Conservation (phyloP, 2,888 invertebrate species). For the Athripsodes cinereus region DNA sequence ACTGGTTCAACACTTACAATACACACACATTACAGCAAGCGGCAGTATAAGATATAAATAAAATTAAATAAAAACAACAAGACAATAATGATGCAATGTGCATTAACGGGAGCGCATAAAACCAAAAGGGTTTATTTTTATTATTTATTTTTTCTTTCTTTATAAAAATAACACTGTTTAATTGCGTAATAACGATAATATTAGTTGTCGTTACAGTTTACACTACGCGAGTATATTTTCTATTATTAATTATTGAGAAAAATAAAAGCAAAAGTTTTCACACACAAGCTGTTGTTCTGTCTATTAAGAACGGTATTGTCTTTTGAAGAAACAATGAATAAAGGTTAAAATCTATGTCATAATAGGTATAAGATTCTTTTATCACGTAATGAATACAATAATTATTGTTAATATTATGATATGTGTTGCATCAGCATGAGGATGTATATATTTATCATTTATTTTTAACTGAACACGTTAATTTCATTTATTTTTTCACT, state of each 20-base stretch:
- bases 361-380: conserved; percentile 10
- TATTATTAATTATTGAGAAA: no score
- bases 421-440: not conserved
- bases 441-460: no score
- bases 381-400: not conserved
- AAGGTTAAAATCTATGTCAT: conserved; percentile 24
- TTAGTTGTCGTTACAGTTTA: no score
- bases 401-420: not conserved
- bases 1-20: conserved; percentile 1
- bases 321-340: conserved; percentile 16
- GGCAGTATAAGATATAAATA: not conserved
- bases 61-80: not conserved
- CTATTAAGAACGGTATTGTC: conserved; percentile 20
- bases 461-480: no score
- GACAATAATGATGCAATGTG: not conserved
- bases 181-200: no score
- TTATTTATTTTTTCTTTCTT: not conserved
- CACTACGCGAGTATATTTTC: no score
- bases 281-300: conserved; percentile 17
- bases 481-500: no score
- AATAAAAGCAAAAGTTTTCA: conserved; percentile 26
- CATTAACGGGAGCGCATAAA: not conserved
- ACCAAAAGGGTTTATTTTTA: not conserved
- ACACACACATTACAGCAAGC: not conserved
- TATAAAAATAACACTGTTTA: no score